These are phyloP conservation scores for Bugula neritina DNA, from an alignment of 2,888 invertebrate genomes.

Conservation along the genomic window DNA sequence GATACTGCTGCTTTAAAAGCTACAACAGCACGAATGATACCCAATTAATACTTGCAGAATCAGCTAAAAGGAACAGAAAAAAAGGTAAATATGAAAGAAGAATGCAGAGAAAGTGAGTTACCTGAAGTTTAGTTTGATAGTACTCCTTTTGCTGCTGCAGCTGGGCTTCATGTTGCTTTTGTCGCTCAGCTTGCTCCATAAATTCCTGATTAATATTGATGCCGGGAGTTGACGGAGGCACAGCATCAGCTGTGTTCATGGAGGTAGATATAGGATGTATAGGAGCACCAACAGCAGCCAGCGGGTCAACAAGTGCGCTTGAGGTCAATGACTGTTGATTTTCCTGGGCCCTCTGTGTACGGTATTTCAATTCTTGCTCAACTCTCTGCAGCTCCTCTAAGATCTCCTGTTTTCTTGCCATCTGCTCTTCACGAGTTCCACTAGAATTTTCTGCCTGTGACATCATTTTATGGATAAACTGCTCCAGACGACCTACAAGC, in stretches of 20 bases:
- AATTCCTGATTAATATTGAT: slow-evolving; percentile 28
- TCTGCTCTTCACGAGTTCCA: slow-evolving; percentile 59
- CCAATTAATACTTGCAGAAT: too few relatives aligned
- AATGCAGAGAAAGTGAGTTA: too few relatives aligned
- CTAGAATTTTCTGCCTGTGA: slow-evolving; percentile 46
- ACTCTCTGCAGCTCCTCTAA: slow-evolving; percentile 67
- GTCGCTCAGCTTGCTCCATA: slow-evolving; percentile 35
- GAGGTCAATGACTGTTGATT: not conserved
- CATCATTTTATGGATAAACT: slow-evolving; percentile 53
- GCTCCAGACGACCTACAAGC: slow-evolving; percentile 43
- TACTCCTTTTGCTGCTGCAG: slow-evolving; percentile 32
- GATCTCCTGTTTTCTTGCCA: slow-evolving; percentile 64
- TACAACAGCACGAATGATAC: not conserved
- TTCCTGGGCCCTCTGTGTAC: slow-evolving; percentile 27
- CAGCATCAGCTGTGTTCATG: not conserved
- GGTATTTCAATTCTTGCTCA: slow-evolving; percentile 63
- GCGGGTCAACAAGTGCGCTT: not conserved
- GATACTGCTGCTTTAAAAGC: slow-evolving; percentile 23
- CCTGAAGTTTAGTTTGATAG: slow-evolving; percentile 30
- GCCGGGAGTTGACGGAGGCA: not conserved
- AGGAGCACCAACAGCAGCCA: too few relatives aligned
- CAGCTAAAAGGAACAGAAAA: too few relatives aligned
- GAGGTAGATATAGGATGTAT: not conserved
- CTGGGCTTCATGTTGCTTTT: slow-evolving; percentile 33
- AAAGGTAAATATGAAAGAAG: too few relatives aligned